These are phyloP conservation scores for Melinaea menophilus DNA, from an alignment of 2,888 invertebrate species.

Conservation along the genomic window DNA sequence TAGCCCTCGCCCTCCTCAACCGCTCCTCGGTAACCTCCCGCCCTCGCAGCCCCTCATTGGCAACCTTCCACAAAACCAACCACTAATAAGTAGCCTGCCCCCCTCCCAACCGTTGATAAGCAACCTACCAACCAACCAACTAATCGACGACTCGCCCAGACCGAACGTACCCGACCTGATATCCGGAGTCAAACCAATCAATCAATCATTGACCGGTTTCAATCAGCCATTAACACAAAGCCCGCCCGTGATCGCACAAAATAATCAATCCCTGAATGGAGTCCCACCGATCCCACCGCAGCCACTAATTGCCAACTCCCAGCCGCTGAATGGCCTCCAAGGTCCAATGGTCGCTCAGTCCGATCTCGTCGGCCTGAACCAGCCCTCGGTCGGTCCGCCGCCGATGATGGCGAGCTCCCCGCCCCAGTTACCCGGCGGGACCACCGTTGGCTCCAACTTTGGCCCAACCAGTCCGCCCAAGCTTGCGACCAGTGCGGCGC, in stretches of 20 bases:
- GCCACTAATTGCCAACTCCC: conserved; percentile 36
- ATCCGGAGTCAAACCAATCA: conserved; percentile 53
- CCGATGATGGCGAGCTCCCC: conserved; percentile 37
- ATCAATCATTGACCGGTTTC: conserved; percentile 38
- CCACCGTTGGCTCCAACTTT: conserved; percentile 47
- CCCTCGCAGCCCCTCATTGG: conserved; percentile 51
- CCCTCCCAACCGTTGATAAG: conserved; percentile 47
- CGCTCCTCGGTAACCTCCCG: conserved; percentile 53
- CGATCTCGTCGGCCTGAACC: conserved; percentile 35
- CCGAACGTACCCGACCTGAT: conserved; percentile 60
- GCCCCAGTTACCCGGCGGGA: conserved; percentile 44
- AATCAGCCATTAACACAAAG: conserved; percentile 30
- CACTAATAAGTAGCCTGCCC: conserved; percentile 38
- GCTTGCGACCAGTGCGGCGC: conserved; percentile 39
- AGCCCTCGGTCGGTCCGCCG: conserved; percentile 30
- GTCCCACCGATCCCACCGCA: conserved; percentile 22
- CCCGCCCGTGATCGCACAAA: conserved; percentile 25
- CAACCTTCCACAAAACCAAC: conserved; percentile 55
- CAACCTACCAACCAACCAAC: conserved; percentile 36
- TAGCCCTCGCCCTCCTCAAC: conserved; percentile 55
- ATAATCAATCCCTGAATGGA: conserved; percentile 13
- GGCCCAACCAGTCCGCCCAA: conserved; percentile 63
- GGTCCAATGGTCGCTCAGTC: neutral
- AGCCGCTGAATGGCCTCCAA: conserved; percentile 30
- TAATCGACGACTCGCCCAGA: conserved; percentile 29